phyloP scores from a whole-genome alignment of 37 sponge, comb jelly and placozoan genomes.

The Chondrilla cf. caribensis region DNA sequence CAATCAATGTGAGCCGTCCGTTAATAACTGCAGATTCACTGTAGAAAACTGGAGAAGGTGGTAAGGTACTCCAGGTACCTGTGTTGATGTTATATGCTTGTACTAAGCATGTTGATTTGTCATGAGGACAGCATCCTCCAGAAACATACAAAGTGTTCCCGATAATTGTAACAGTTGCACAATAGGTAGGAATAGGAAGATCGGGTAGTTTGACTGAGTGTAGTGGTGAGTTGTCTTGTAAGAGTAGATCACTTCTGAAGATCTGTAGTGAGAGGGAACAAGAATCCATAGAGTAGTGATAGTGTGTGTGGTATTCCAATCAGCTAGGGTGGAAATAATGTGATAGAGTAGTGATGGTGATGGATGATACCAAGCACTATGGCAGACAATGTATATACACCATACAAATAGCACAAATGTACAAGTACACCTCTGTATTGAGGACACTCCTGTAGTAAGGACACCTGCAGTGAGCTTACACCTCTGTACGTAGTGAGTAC shows the following conservation, averaged over 20 bases:
- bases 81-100: background rate
- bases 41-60: background rate
- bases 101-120: background rate
- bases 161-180: background rate
- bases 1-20: background rate
- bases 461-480: too few relatives aligned
- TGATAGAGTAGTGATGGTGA: too few relatives aligned
- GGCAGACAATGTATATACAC: too few relatives aligned
- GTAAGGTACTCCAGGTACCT: background rate
- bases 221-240: background rate
- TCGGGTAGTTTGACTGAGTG: background rate
- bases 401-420: too few relatives aligned
- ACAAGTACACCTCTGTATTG: too few relatives aligned
- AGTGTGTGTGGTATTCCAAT: too few relatives aligned
- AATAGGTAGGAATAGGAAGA: background rate
- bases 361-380: too few relatives aligned
- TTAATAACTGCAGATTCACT: background rate
- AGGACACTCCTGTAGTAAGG: too few relatives aligned
- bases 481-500: too few relatives aligned
- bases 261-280: background rate
- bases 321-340: too few relatives aligned
- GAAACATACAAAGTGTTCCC: background rate
- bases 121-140: background rate
- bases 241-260: constrained; percentile 8
- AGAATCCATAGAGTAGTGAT: too few relatives aligned